Evolutionary conservation across 2,888 invertebrate species (phyloP).

Genomic region (Noctua pronuba): DNA sequence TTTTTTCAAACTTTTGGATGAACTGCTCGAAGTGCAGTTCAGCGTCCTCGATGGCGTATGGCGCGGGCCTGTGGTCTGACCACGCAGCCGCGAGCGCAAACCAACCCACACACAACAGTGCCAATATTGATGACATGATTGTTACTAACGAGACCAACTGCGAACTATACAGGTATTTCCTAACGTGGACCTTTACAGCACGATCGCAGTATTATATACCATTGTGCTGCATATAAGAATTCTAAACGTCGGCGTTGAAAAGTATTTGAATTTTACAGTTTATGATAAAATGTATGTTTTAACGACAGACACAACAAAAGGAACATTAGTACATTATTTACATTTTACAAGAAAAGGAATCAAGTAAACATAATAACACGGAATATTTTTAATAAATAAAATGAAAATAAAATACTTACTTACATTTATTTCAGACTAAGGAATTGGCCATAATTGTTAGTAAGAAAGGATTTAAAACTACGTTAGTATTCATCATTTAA

Average conservation of each 20-base stretch:
- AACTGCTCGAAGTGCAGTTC: constrained; percentile 48
- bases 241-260: neutral
- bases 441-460: too few species aligned
- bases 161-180: neutral
- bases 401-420: too few species aligned
- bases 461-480: too few species aligned
- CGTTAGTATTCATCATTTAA: too few species aligned
- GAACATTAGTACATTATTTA: too few species aligned
- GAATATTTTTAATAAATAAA: too few species aligned
- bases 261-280: neutral
- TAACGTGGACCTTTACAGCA: neutral
- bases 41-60: constrained; percentile 36
- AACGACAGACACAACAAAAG: too few species aligned
- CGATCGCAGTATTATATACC: constrained; percentile 11
- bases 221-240: constrained; percentile 1
- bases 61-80: neutral
- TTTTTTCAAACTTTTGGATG: constrained; percentile 10
- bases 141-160: neutral
- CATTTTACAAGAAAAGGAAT: too few species aligned
- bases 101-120: constrained; percentile 25
- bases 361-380: too few species aligned
- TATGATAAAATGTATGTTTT: too few species aligned
- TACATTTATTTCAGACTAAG: too few species aligned
- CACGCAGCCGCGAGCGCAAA: constrained; percentile 3
- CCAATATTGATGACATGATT: constrained; percentile 20